Evolutionary conservation across 2,113 vertebrate genomes (phyloP).

Genomic region (Orientallactaga bullata): DNA sequence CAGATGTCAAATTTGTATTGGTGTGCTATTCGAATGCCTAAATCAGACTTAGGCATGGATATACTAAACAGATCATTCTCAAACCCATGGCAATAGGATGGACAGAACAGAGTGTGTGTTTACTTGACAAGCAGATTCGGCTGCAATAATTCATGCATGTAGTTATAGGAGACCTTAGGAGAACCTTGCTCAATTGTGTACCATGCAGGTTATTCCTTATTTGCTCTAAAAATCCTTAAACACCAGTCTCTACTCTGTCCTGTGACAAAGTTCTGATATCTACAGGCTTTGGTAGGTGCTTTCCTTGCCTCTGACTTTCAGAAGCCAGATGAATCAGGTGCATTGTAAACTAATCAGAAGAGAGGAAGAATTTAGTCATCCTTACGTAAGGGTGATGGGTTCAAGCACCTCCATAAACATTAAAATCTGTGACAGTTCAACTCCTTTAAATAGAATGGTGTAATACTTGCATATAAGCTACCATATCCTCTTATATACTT

Average conservation of each 20-base stretch:
- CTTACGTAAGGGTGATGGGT: background rate
- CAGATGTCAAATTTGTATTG: too few relatives aligned
- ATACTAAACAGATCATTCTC: too few relatives aligned
- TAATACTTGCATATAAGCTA: background rate
- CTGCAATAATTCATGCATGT: background rate
- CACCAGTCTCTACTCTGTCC: background rate
- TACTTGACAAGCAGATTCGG: background rate
- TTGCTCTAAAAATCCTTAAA: background rate
- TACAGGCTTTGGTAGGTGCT: background rate
- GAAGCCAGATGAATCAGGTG: background rate
- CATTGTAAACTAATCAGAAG: background rate
- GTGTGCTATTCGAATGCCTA: too few relatives aligned
- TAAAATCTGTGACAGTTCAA: background rate
- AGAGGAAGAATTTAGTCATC: too few relatives aligned
- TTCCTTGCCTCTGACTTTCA: background rate
- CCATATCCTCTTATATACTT: background rate
- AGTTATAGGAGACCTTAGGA: background rate
- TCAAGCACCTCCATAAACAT: background rate
- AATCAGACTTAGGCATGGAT: too few relatives aligned
- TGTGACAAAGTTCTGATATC: background rate
- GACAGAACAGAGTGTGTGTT: background rate
- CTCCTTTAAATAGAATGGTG: too few relatives aligned
- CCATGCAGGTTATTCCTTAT: too few relatives aligned
- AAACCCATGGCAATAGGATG: too few relatives aligned
- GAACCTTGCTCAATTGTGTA: background rate